phyloP scores from a whole-genome alignment of 2,113 vertebrate species.

The Zosterops hypoxanthus region DNA sequence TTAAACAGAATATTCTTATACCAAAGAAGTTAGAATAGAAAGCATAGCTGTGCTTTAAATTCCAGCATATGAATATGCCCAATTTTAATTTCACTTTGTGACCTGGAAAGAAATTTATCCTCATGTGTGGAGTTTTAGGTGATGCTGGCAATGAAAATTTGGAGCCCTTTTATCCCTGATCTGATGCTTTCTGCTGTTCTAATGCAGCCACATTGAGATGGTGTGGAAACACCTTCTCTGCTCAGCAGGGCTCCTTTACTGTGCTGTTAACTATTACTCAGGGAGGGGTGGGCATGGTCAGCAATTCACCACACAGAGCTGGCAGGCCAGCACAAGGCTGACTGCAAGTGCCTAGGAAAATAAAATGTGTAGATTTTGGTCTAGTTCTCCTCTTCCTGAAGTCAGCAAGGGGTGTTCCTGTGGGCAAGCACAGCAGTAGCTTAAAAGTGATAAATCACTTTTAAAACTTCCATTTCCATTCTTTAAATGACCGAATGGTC shows the following conservation, averaged over 20 bases:
- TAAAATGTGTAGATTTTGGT: neutral
- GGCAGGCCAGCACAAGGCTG: neutral
- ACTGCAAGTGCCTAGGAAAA: neutral
- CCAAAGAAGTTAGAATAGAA: neutral
- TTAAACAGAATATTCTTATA: neutral
- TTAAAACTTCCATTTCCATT: neutral
- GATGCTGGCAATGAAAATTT: neutral
- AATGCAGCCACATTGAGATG: neutral
- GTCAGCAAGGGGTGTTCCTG: neutral
- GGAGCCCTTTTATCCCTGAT: neutral
- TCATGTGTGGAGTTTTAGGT: neutral
- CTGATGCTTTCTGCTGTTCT: neutral
- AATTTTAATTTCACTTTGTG: neutral
- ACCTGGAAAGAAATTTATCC: neutral
- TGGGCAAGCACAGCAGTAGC: neutral
- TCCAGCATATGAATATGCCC: neutral
- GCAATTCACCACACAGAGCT: neutral
- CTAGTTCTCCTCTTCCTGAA: neutral
- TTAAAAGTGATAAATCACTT: neutral
- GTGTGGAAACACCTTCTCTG: neutral
- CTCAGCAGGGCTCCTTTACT: neutral
- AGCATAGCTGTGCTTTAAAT: neutral
- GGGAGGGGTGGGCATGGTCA: neutral
- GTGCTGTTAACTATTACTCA: neutral
- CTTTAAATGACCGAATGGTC: neutral